A percentile compares a stretch with the other conserved stretches of the same genome.
phyloP scores from a whole-genome alignment of 2,888 invertebrate genomes.

The Pecten maximus region DNA sequence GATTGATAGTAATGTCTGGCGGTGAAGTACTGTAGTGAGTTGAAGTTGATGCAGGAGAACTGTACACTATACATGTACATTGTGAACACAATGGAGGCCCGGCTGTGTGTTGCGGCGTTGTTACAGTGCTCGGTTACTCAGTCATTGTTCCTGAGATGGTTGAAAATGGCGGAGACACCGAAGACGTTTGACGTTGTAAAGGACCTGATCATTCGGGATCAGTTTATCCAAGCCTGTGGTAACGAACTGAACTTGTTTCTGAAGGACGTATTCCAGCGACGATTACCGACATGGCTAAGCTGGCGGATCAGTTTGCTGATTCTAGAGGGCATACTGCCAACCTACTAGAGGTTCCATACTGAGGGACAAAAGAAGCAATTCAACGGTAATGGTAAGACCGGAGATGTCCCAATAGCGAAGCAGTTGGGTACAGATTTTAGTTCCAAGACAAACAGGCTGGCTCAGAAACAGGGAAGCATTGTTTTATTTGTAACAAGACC shows the following conservation, averaged over 20 bases:
- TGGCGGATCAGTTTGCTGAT: slow-evolving; percentile 51
- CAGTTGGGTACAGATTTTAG: background rate
- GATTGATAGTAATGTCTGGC: no score
- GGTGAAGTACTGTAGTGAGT: no score
- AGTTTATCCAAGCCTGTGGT: slow-evolving; percentile 41
- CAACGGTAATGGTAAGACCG: background rate
- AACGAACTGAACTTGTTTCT: slow-evolving; percentile 49
- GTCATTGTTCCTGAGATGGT: slow-evolving; percentile 53
- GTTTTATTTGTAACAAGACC: slow-evolving; percentile 14
- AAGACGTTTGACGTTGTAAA: slow-evolving; percentile 44
- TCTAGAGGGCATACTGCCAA: slow-evolving; percentile 35
- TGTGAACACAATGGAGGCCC: no score
- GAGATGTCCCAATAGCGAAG: background rate
- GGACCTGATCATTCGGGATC: slow-evolving; percentile 50
- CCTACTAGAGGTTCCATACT: background rate
- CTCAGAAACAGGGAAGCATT: background rate
- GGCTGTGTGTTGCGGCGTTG: no score
- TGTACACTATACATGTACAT: no score
- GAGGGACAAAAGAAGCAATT: no score
- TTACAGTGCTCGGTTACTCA: no score
- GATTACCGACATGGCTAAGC: slow-evolving; percentile 47
- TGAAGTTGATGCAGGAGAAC: no score
- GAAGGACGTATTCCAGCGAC: slow-evolving; percentile 44
- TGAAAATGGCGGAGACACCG: slow-evolving; percentile 43
- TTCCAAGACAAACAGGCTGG: background rate